Evolutionary conservation across 2,888 invertebrate species (phyloP).

Genomic region (Sinopyrophorus schimmeli): DNA sequence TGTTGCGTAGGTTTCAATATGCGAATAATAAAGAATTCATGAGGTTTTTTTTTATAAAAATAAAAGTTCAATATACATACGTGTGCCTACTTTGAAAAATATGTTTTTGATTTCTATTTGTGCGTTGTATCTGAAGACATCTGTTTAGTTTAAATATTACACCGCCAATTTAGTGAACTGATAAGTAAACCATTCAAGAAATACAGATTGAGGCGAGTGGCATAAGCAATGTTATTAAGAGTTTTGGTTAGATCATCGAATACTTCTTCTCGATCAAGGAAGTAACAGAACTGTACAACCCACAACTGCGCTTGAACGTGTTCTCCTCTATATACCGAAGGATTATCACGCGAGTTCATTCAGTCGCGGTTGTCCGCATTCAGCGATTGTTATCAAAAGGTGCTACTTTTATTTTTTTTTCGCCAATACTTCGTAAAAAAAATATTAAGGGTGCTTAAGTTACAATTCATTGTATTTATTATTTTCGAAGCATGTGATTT

Average conservation of each 20-base stretch:
- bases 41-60: no score
- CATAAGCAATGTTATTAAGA: no score
- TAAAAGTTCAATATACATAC: no score
- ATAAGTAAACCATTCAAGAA: no score
- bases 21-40: no score
- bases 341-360: slow-evolving; percentile 38
- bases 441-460: slow-evolving; percentile 26
- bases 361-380: slow-evolving; percentile 35
- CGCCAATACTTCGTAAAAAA: slow-evolving; percentile 19
- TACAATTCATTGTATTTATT: slow-evolving; percentile 22
- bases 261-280: slow-evolving; percentile 19
- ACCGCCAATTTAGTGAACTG: no score
- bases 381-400: slow-evolving; percentile 34
- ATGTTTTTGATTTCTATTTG: no score
- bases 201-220: no score
- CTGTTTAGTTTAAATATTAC: no score
- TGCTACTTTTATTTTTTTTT: slow-evolving; percentile 31
- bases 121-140: no score
- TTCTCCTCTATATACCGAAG: slow-evolving; percentile 34
- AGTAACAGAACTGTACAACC: slow-evolving; percentile 25
- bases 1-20: no score
- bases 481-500: slow-evolving; percentile 36
- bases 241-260: slow-evolving; percentile 12
- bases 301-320: slow-evolving; percentile 33
- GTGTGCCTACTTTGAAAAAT: no score